phyloP scores from a whole-genome alignment of 2,113 vertebrate species.

The Cynopterus brachyotis region DNA sequence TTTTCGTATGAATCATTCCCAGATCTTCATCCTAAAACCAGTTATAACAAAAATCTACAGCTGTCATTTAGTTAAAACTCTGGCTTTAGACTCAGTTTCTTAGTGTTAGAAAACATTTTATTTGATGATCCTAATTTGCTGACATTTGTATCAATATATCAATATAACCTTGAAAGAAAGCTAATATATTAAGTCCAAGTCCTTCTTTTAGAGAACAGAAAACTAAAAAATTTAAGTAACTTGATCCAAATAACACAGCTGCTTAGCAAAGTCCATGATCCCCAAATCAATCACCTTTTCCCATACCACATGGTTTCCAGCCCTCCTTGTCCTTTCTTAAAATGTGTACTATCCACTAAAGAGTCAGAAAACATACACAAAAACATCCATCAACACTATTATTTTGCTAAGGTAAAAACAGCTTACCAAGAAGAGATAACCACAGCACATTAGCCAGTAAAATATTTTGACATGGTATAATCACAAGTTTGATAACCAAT shows the following conservation, averaged over 20 bases:
- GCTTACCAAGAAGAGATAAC: constrained; percentile 57
- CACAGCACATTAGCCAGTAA: constrained; percentile 33
- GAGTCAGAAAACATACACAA: neutral
- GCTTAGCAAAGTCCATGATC: neutral
- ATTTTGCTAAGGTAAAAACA: constrained; percentile 50
- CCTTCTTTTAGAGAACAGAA: neutral
- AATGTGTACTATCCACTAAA: neutral
- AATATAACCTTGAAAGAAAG: constrained; percentile 29
- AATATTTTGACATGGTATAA: constrained; percentile 50
- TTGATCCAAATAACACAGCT: constrained; percentile 40
- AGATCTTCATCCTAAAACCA: neutral
- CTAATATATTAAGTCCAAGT: constrained; percentile 25
- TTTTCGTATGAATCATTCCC: neutral
- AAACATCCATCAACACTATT: neutral
- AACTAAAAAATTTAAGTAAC: constrained; percentile 53
- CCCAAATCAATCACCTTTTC: neutral
- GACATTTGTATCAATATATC: neutral
- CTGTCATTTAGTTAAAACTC: constrained; percentile 25
- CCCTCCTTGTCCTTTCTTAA: constrained; percentile 13
- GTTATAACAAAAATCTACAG: constrained; percentile 32
- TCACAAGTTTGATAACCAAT: constrained; percentile 52
- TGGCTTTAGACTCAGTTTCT: constrained; percentile 38
- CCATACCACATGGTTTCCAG: neutral
- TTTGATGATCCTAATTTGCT: constrained; percentile 36
- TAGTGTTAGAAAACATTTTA: constrained; percentile 35